These are phyloP conservation scores for Bombus confusus DNA, from an alignment of 1,140 invertebrate genomes.

Conservation along the genomic window DNA sequence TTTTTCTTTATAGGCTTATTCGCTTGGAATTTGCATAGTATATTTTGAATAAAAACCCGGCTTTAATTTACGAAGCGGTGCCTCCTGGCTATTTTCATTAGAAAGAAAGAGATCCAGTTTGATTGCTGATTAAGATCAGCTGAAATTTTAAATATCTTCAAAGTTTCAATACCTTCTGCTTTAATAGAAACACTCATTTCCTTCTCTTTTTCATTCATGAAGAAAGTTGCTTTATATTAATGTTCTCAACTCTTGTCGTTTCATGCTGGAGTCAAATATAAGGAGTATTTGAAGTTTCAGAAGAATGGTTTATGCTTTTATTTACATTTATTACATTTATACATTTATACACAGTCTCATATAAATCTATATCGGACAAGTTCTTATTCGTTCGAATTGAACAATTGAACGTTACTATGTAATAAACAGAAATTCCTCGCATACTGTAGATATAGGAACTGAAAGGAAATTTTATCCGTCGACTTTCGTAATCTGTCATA, in stretches of 20 bases:
- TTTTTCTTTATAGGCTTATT: not conserved
- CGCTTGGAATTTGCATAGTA: not conserved
- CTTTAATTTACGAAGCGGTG: not conserved
- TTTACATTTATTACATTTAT: no score
- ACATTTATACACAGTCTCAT: not conserved
- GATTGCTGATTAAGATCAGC: conserved; percentile 32
- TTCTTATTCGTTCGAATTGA: not conserved
- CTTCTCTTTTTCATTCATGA: no score
- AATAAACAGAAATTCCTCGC: not conserved
- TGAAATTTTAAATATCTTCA: not conserved
- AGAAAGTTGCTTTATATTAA: no score
- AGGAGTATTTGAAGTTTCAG: no score
- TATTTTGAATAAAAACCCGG: not conserved
- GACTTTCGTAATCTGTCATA: not conserved
- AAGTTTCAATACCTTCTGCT: no score
- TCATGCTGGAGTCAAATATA: no score
- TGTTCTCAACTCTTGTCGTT: no score
- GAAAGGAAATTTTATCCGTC: conserved; percentile 13
- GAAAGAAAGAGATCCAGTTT: conserved; percentile 47
- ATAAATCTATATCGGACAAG: not conserved
- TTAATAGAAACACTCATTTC: no score
- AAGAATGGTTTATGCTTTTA: no score
- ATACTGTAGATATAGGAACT: not conserved
- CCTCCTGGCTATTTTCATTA: not conserved
- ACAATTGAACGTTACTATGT: not conserved